Base-by-base conservation (phyloP, 2,888 invertebrate genomes). In the Cosmopolites sordidus region DNA sequence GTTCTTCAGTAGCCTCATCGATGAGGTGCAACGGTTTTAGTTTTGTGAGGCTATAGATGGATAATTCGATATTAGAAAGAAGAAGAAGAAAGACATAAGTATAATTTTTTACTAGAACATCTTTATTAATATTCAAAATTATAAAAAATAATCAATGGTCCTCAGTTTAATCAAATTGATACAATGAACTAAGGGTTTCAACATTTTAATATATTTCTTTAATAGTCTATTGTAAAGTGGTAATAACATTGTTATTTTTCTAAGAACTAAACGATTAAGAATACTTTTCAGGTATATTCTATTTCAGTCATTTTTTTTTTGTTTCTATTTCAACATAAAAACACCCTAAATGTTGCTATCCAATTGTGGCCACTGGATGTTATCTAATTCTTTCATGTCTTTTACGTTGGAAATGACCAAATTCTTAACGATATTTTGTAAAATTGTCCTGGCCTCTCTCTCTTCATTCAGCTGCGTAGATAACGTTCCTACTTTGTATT, bases 391-490 rank as follows among this genome's bases (percentile, higher is more conserved):
- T 65, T 72, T 73, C 38, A 63, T 61, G 52, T 73, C 73, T 64
- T 71, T 71, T 33, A 63, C 62, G 62, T 64, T 68, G 39, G 56
- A 48, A 37, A 58, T 48, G 49, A 72, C 44, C 58, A 67, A 62
- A 47, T 67, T 67, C 62, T 58, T 65, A 5, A 66, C 56, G 48
- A 65, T 63, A 18, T 62, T 65, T 58, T 73, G 73, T 52, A 75
- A 65, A 29, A 66, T 61, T 59, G 64, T 69, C 45, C 75, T 64
- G 37, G 73, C 73, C 48, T 68, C 64, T 18, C 69, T 65, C 62
- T 75, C 74, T 54, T 75, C 74, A 17, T 64, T 66, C 39, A 75
- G 58, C 57, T 74, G 70, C 14, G 69, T 60, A 9, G 70, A 65
- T 22, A 74, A 57, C 14, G 69, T 66, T 1, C 66, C 64, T 52